Conservation (phyloP, 2,888 invertebrate species). For the Cactoblastis cactorum region DNA sequence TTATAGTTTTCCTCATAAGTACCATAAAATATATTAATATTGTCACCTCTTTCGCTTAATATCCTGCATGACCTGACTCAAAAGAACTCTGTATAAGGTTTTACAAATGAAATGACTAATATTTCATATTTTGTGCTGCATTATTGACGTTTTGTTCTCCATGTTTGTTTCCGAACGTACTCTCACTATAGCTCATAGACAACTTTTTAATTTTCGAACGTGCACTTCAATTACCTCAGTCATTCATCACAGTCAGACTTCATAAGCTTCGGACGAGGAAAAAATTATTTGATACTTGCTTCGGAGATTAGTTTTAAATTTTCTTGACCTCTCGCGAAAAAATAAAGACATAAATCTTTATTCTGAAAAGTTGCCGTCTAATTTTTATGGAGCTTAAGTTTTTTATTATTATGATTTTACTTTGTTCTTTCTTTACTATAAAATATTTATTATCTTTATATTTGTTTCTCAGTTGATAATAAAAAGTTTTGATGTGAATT, state of each 20-base stretch:
- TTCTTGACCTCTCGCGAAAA: constrained; percentile 33
- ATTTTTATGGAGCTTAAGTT: constrained; percentile 16
- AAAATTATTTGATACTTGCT: constrained; percentile 51
- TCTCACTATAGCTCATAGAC: constrained; percentile 23
- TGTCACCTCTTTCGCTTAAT: neutral
- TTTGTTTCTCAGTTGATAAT: too few relatives aligned
- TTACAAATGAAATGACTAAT: neutral
- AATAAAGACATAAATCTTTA: constrained; percentile 37
- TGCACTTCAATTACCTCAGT: constrained; percentile 57
- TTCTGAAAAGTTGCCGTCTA: constrained; percentile 23
- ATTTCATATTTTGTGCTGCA: constrained; percentile 19
- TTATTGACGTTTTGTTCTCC: constrained; percentile 17
- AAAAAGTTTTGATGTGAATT: too few relatives aligned
- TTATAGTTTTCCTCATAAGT: too few relatives aligned
- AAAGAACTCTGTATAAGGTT: neutral
- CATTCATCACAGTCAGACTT: constrained; percentile 66
- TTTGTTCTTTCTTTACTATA: constrained; percentile 1
- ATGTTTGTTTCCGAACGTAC: constrained; percentile 6
- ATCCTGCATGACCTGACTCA: neutral
- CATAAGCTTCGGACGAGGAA: constrained; percentile 43
- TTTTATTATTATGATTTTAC: constrained; percentile 12
- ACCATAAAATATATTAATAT: too few relatives aligned
- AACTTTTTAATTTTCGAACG: constrained; percentile 51
- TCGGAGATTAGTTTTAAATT: constrained; percentile 34
- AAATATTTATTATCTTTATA: neutral